Evolutionary conservation across 1,140 invertebrate genomes (phyloP), one percentile per base, ranked within the genome.

Genomic region (Coenobita brevimanus): DNA sequence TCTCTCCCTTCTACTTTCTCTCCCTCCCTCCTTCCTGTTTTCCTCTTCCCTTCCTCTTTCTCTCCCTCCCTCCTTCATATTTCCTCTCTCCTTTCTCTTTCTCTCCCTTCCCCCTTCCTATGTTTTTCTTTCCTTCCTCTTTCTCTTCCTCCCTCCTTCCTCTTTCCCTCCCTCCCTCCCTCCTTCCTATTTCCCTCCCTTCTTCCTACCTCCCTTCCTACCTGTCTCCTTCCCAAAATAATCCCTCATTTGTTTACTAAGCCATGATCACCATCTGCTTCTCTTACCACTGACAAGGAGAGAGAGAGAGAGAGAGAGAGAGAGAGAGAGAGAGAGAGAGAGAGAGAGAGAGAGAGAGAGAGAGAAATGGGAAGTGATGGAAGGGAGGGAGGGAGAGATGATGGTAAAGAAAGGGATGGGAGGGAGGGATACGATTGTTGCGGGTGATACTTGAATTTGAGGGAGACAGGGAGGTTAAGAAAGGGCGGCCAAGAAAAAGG

Each of bases 301-400:
- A 57, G 54, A 57, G 54, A 57, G 54, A 57, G 54, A 57, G 54
- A 57, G 54, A 57, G 54, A 57, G 54, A 57, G 54, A 57, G 54
- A 57, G 54, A 57, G 54, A 57, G 54, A 57, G 54, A 57, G 54
- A 57, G 54, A 57, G 54, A 57, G 54, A 57, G 54, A 57, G 54
- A 57, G 54, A 57, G 54, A 57, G 54, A 57, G 54, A 57, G 54
- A 57, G 54, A 57, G 10, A 13, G 54, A 57, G 54, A 57, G 54
- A 57, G 54, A 57, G 54, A 57, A n/a, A 57, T 10, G n/a, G 54
- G n/a, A n/a, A 57, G 54, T 13, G 54, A 57, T 10, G n/a, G 54
- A 57, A 57, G 54, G n/a, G 54, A 57, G 54, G n/a, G 54, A 57
- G 54, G n/a, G 54, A 57, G 54, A 57, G 54, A n/a, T n/a, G n/a